Evolutionary conservation across 2,113 vertebrate species (phyloP), one percentile per base, ranked within the genome.

Genomic region (Fulica atra): DNA sequence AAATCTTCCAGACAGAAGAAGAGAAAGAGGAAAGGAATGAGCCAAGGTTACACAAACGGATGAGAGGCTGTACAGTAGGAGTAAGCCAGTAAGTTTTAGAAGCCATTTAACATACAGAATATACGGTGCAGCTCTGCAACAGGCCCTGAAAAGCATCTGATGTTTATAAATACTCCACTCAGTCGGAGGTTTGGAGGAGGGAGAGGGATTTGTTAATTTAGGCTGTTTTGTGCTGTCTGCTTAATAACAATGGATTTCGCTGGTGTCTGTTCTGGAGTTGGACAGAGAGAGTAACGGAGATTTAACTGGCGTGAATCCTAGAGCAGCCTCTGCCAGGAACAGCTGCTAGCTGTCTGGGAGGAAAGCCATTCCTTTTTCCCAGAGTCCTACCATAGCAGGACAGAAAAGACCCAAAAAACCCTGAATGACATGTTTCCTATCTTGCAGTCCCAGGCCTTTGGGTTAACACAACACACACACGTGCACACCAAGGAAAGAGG

Each of bases 311-410:
- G 74, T 4, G 6, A 54, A 36, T 78, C 93, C 95, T 87, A 36
- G 11, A 2, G 83, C 87, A 70, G 89, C 11, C 82, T 57, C 35
- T 92, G 95, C 89, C 96, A 91, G 77, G 44, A 91, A 2, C 91
- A 89, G 93, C 93, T 94, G 96, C 87, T 91, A 15, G 42, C 76
- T 77, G 92, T 78, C 93, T 86, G 84, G 21, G 72, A 81, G 31
- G 36, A 46, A 19, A 78, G 90, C 90, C 24, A 5, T 28, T 20
- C 86, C 17, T 76, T 7, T 46, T 6, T 48, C 63, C 65, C 76
- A 11, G 51, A 28, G 21, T 6, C 46, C 35, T 18, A 2, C 25
- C 51, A 28, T 0, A 16, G 1, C 56, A 17, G 69, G 40, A 59
- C 28, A 9, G 0, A 2, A 44, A 31, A 56, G 63, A 4, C 23